These are phyloP conservation scores for Sebastes trivittatus DNA, from an alignment of 2,797 vertebrate genomes.

Conservation along the genomic window DNA sequence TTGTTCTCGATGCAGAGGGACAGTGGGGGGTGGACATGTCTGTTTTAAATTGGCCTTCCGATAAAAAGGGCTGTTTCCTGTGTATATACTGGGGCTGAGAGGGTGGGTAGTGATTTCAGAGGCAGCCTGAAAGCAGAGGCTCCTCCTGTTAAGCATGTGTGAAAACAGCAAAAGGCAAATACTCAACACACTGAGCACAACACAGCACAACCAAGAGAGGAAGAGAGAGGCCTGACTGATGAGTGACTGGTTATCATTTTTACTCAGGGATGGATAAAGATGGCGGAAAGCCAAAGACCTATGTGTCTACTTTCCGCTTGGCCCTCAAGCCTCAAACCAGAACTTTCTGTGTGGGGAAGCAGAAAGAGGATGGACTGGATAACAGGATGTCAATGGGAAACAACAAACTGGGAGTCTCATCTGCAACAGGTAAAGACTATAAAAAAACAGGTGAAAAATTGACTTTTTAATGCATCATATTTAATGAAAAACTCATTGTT, in stretches of 20 bases:
- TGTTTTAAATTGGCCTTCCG: slow-evolving; percentile 54
- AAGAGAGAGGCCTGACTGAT: slow-evolving; percentile 20
- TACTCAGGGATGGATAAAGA: slow-evolving; percentile 70
- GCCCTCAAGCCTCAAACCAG: slow-evolving; percentile 56
- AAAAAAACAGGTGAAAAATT: background rate
- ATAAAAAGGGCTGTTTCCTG: slow-evolving; percentile 58
- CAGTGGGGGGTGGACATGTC: slow-evolving; percentile 33
- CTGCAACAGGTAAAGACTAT: slow-evolving; percentile 68
- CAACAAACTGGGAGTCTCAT: slow-evolving; percentile 26
- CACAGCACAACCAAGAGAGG: background rate
- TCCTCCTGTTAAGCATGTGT: slow-evolving; percentile 49
- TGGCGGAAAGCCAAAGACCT: slow-evolving; percentile 63
- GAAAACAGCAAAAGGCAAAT: slow-evolving; percentile 4
- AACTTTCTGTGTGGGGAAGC: background rate
- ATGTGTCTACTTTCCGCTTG: slow-evolving; percentile 75
- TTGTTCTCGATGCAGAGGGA: slow-evolving; percentile 28
- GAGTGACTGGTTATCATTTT: slow-evolving; percentile 7
- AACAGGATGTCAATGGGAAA: slow-evolving; percentile 8
- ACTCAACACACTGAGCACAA: slow-evolving; percentile 9
- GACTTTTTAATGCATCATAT: background rate
- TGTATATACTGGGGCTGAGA: slow-evolving; percentile 9
- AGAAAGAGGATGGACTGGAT: slow-evolving; percentile 37
- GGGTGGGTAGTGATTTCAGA: slow-evolving; percentile 42
- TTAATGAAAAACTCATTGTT: background rate
- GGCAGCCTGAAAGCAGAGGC: slow-evolving; percentile 38